These are phyloP conservation scores for Rhagophthalmus giganteus DNA, from an alignment of 2,888 invertebrate genomes.

Conservation along the genomic window DNA sequence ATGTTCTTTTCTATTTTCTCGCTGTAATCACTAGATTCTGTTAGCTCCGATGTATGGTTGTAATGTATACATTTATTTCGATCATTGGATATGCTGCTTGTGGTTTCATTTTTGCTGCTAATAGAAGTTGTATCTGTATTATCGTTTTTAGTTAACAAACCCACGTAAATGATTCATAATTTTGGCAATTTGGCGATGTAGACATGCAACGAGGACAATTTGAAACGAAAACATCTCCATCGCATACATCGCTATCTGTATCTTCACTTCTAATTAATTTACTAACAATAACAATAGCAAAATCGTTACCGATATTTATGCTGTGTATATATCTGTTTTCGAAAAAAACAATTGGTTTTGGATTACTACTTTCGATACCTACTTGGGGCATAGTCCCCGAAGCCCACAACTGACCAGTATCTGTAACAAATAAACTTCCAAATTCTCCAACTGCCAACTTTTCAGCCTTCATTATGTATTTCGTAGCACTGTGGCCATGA, in stretches of 20 bases:
- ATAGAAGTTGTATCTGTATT: conserved; percentile 49
- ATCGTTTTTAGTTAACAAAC: conserved; percentile 59
- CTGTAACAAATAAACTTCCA: conserved; percentile 67
- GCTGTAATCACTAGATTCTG: conserved; percentile 29
- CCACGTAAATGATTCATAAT: conserved; percentile 67
- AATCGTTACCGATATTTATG: conserved; percentile 75
- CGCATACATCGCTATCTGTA: conserved; percentile 65
- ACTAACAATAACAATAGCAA: conserved; percentile 73
- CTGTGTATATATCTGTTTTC: conserved; percentile 69
- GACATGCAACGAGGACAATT: conserved; percentile 68
- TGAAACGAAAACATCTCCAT: conserved; percentile 67
- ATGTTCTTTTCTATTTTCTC: conserved; percentile 58
- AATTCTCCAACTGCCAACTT: conserved; percentile 65
- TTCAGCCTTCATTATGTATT: conserved; percentile 64
- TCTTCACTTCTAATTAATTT: conserved; percentile 56
- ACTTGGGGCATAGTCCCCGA: conserved; percentile 70
- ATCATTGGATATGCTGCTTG: conserved; percentile 37
- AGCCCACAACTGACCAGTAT: conserved; percentile 71
- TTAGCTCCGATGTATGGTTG: conserved; percentile 13
- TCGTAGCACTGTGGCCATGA: conserved; percentile 65
- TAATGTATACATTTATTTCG: conserved; percentile 40
- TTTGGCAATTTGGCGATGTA: conserved; percentile 62
- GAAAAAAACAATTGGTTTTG: conserved; percentile 69
- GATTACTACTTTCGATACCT: conserved; percentile 61
- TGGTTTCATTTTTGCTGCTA: conserved; percentile 44